phyloP scores from a whole-genome alignment of 2,888 invertebrate species.

The Chaetoderma sp. region DNA sequence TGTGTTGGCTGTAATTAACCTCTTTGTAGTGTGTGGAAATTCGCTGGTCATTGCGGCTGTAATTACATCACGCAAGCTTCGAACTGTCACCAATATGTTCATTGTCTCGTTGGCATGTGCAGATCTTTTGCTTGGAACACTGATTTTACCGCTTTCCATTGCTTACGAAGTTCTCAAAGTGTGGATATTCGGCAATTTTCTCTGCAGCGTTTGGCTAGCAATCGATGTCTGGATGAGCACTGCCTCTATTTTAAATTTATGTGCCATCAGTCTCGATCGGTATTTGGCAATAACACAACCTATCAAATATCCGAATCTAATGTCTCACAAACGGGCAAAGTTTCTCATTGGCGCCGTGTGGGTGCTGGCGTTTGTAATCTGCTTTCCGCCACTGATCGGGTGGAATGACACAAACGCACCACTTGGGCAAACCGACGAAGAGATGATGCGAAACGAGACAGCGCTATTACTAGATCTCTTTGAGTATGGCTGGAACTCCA shows the following conservation, averaged over 20 bases:
- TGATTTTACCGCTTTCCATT: conserved; percentile 95
- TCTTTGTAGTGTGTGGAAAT: conserved; percentile 91
- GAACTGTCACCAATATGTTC: conserved; percentile 96
- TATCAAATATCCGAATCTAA: conserved; percentile 90
- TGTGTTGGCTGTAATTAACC: conserved; percentile 77
- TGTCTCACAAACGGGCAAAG: conserved; percentile 86
- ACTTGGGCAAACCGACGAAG: not conserved
- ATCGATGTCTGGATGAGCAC: conserved; percentile 99
- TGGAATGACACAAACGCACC: conserved; percentile 77
- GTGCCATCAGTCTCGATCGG: conserved; percentile 89
- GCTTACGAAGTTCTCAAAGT: conserved; percentile 81
- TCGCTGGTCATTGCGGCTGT: conserved; percentile 93
- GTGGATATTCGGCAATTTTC: conserved; percentile 96
- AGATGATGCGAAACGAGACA: not conserved
- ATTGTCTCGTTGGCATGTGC: conserved; percentile 97
- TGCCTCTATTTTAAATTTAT: conserved; percentile 94
- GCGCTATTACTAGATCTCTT: not conserved
- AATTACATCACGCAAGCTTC: conserved; percentile 84
- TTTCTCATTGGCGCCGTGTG: conserved; percentile 91
- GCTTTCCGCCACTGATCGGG: conserved; percentile 94
- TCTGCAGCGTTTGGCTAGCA: conserved; percentile 97
- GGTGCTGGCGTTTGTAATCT: conserved; percentile 95
- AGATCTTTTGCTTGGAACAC: conserved; percentile 93
- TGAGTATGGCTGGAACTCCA: not conserved
- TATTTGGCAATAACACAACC: conserved; percentile 98